Conservation (phyloP, 2,888 invertebrate genomes). For the Metopia argyrocephala region DNA sequence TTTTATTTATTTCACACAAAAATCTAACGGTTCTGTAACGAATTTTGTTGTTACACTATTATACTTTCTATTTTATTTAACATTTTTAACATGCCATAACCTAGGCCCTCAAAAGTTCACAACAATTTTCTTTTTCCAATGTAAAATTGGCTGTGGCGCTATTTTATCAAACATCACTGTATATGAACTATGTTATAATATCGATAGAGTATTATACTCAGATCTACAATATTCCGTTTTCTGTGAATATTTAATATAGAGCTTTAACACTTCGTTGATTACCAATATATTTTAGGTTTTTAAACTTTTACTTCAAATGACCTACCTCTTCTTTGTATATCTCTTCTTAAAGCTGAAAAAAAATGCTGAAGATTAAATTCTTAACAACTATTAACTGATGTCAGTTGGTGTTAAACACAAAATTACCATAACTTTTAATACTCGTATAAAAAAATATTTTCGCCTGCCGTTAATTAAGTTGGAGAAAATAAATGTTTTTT, state of each 20-base stretch:
- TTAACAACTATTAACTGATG: neutral
- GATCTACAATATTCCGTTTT: too few species aligned
- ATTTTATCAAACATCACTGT: neutral
- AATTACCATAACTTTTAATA: conserved; percentile 25
- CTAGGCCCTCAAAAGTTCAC: too few species aligned
- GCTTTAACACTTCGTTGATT: neutral
- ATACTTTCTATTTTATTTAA: too few species aligned
- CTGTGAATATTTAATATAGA: neutral
- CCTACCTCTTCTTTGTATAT: neutral
- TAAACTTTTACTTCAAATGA: neutral
- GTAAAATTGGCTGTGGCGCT: too few species aligned
- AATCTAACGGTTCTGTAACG: too few species aligned
- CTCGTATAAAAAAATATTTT: neutral
- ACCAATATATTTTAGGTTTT: neutral
- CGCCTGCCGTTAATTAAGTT: conserved; percentile 5
- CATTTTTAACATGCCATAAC: too few species aligned
- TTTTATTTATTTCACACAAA: too few species aligned
- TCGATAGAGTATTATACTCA: neutral
- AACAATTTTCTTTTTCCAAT: too few species aligned
- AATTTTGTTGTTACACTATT: too few species aligned
- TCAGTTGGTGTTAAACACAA: neutral
- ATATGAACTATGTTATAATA: neutral
- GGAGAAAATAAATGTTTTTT: conserved; percentile 17
- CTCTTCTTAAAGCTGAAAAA: neutral
- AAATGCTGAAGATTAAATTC: neutral